Base-by-base conservation (phyloP, 2,113 vertebrate genomes). In the Fulica atra region DNA sequence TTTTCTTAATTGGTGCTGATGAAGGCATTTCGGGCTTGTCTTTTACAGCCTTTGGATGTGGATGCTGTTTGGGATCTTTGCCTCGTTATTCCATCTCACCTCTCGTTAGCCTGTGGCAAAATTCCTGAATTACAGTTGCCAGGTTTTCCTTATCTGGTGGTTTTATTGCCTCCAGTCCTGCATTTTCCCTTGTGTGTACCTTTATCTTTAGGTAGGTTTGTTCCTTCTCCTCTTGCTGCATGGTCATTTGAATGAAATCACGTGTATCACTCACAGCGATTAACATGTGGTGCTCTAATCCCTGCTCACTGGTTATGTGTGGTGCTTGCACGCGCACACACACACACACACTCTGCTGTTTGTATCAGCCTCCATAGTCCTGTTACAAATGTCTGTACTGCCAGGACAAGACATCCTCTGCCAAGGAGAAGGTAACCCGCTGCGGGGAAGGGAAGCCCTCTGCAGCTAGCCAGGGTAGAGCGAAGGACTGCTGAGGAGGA, bases 111-210 rank as follows among this genome's bases (percentile, higher is more conserved):
- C 71, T 23, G 23, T 40, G 72, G 84, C 77, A 91, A 87, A 94
- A 96, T 94, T 95, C 89, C 84, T 92, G 64, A 86, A 44, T 91
- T 81, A 81, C 31, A 40, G 86, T 91, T 92, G 89, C 95, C 77
- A 73, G 72, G 83, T 59, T 95, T 81, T 91, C 77, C 60, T 92
- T 88, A 84, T 50, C 92, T 73, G 40, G 17, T 57, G 86, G 36
- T 92, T 91, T 92, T 73, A 68, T 90, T 93, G 86, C 61, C 48
- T 95, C 42, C 42, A 66, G 46, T 78, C 7, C 48, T 70, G 2
- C 29, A 79, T 87, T 74, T 73, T 42, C n/a, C 82, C 48, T 35
- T 82, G 51, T 89, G 91, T 79, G 17, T 54, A 42, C 51, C 36
- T 96, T 42, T 82, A 56, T 51, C 89, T 92, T 77, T 77, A 50